Base-by-base conservation (phyloP, 1,140 invertebrate genomes). In the Yoshiicerus persimilis region DNA sequence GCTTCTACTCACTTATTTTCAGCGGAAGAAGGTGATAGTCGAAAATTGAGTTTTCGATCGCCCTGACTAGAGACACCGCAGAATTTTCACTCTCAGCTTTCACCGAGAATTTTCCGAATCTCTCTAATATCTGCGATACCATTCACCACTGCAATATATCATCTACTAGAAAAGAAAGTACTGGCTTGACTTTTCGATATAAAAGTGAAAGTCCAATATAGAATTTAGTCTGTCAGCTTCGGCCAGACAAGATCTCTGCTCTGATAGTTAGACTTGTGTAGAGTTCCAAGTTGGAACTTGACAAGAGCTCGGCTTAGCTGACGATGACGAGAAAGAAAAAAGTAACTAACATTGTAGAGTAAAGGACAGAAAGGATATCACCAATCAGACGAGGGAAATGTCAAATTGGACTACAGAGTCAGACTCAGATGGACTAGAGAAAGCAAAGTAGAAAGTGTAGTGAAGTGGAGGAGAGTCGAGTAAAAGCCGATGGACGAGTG, bases 341-440 rank as follows among this genome's bases (percentile, higher is more conserved):
- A 80, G 32, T 80, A 80, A 80, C 32, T 56, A 56, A 16, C 47
- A 6, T n/a, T n/a, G 47, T 56, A 56, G 47, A 56, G 75, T 36
- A 80, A 36, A 34, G 75, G 32, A 36, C 32, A 36, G 30, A 34
- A 20, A 80, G 75, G 75, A 80, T 80, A 80, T 80, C 75, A 80
- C 75, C 75, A 80, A 80, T 80, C 75, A 80, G 75, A 80, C 75
- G 34, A 80, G 75, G 75, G 75, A 80, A 80, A 80, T 80, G 75
- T 80, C 75, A 80, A 80, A 80, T 80, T 80, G 75, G 75, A 80
- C 75, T 80, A 38, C 16, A 23, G 75, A 80, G 75, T n/a, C 75
- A 38, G 34, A 80, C n/a, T 56, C 75, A 80, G 38, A 80, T 80
- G 75, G 75, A 80, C 75, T 80, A 38, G 32, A 36, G 75, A 80